These are phyloP conservation scores for Bombus terrestris DNA, from an alignment of 1,140 invertebrate species.

Conservation along the genomic window DNA sequence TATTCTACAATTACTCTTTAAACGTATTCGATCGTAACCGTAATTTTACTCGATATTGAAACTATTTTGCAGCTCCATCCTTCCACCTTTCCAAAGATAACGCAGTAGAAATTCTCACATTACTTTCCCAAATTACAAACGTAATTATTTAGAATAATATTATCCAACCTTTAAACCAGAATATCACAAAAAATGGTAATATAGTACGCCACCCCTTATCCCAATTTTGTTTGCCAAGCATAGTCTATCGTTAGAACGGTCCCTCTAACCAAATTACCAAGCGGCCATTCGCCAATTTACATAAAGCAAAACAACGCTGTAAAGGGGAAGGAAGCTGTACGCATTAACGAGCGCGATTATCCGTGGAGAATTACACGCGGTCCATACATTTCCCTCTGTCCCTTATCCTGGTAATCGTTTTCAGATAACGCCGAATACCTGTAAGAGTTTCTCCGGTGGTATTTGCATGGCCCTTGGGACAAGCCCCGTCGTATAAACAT, in stretches of 20 bases:
- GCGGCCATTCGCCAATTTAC: neutral
- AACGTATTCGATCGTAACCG: neutral
- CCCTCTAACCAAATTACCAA: neutral
- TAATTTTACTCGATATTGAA: neutral
- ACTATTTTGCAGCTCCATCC: neutral
- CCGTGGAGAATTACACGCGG: conserved; percentile 32
- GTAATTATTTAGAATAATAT: neutral
- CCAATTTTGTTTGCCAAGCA: neutral
- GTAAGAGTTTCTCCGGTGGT: conserved; percentile 41
- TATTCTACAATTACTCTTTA: neutral
- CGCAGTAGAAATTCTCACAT: neutral
- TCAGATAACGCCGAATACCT: conserved; percentile 53
- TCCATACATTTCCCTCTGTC: conserved; percentile 21
- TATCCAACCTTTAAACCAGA: neutral
- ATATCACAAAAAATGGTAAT: neutral
- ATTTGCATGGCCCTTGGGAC: conserved; percentile 61
- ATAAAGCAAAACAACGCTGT: neutral
- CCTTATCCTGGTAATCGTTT: conserved; percentile 55
- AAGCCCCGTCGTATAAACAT: conserved; percentile 52
- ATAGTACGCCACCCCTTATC: neutral
- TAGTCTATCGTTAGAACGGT: too few species aligned
- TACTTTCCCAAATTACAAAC: neutral
- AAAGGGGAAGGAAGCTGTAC: conserved; percentile 9
- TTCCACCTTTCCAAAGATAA: neutral
- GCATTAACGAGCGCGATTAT: conserved; percentile 36